These are phyloP conservation scores for Drosophila nigritarsus DNA, from an alignment of 2,888 invertebrate genomes.

Conservation along the genomic window DNA sequence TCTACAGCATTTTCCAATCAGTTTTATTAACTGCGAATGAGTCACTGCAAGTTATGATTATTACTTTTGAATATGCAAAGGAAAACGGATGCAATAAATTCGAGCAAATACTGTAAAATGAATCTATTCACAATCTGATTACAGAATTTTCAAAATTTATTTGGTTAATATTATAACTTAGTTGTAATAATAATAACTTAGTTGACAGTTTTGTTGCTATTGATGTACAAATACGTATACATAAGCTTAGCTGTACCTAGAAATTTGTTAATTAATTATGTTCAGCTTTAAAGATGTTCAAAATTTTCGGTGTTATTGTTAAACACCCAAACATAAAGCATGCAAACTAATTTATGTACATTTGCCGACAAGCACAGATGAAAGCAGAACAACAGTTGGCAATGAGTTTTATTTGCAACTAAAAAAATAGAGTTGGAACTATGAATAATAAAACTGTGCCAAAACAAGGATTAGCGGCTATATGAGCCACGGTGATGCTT, in stretches of 20 bases:
- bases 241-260: not conserved
- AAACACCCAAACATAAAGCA: not conserved
- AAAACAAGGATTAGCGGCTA: not conserved
- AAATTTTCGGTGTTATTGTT: not conserved
- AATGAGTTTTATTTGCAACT: conserved; percentile 5
- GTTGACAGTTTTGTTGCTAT: not conserved
- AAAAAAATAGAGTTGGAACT: not conserved
- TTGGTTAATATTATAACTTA: not conserved
- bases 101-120: not conserved
- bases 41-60: not conserved
- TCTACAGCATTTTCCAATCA: not conserved
- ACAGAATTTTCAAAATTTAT: not conserved
- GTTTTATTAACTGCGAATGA: conserved; percentile 1
- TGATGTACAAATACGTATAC: not conserved
- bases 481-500: not conserved
- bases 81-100: not conserved
- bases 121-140: not conserved
- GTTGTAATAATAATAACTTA: not conserved
- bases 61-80: not conserved
- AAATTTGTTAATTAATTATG: not conserved
- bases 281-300: not conserved
- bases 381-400: conserved; percentile 3
- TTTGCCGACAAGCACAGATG: not conserved
- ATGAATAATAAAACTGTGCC: not conserved
- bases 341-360: conserved; percentile 3